Evolutionary conservation across 2,888 invertebrate genomes (phyloP).

Genomic region (Polydrusus cervinus): DNA sequence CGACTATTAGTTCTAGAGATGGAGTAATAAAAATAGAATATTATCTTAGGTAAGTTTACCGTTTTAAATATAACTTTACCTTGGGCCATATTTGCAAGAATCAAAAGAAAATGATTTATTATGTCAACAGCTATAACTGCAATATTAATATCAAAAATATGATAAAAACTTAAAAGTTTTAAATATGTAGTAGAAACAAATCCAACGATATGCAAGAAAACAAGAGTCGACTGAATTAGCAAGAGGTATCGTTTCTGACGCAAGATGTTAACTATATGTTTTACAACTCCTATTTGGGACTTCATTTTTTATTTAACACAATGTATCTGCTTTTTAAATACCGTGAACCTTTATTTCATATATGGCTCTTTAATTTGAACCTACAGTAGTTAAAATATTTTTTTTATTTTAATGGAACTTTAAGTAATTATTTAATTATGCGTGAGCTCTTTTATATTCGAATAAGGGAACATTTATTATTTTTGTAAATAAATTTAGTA

Average conservation of each 20-base stretch:
- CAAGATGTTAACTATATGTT: not conserved
- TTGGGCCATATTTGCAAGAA: not conserved
- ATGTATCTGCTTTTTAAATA: too few relatives aligned
- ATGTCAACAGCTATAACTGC: not conserved
- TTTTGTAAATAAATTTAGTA: too few relatives aligned
- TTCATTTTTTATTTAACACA: too few relatives aligned
- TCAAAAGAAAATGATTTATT: not conserved
- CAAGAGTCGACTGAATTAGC: not conserved
- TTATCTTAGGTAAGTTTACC: not conserved
- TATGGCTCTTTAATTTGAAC: too few relatives aligned
- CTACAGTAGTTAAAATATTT: too few relatives aligned
- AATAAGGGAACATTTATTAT: too few relatives aligned
- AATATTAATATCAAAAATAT: not conserved
- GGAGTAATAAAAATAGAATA: not conserved
- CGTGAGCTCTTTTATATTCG: too few relatives aligned
- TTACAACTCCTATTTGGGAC: not conserved
- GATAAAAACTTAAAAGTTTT: not conserved
- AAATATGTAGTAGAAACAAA: not conserved
- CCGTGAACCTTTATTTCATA: too few relatives aligned
- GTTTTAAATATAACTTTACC: not conserved
- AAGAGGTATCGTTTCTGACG: not conserved
- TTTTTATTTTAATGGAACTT: too few relatives aligned
- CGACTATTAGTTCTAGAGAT: not conserved
- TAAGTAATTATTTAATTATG: too few relatives aligned
- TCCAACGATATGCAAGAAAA: not conserved